Percentiles rank a stretch among this genome's conserved stretches.
Conservation (phyloP, 1,140 invertebrate species). For the Bathynomus jamesi region DNA sequence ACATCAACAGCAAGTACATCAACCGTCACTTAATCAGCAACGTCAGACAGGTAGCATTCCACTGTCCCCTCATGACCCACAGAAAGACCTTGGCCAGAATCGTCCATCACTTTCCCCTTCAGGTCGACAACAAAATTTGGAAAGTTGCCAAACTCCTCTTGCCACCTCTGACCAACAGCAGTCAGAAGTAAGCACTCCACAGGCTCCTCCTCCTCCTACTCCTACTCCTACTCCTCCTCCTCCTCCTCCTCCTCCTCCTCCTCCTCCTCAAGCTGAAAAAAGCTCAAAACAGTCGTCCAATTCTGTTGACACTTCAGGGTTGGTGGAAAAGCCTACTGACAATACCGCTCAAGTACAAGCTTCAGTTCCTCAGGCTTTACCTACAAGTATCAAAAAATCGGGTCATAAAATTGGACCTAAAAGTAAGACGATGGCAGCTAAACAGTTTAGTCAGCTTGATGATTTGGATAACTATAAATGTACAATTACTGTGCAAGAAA, state of each 20-base stretch:
- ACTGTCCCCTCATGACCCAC: neutral
- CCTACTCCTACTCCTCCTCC: neutral
- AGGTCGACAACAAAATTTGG: neutral
- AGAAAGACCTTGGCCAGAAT: neutral
- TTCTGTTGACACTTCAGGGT: neutral
- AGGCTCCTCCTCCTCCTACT: neutral
- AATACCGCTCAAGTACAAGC: neutral
- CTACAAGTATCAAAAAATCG: conserved; percentile 19
- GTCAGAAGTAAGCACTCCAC: neutral
- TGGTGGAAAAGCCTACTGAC: neutral
- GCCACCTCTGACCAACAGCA: no score
- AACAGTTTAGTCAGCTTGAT: conserved; percentile 27
- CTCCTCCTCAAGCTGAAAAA: neutral
- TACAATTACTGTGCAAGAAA: conserved; percentile 30
- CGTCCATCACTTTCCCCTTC: neutral
- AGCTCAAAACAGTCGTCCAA: neutral
- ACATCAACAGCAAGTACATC: neutral
- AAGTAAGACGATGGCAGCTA: conserved; percentile 28
- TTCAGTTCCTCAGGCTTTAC: neutral
- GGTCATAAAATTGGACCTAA: conserved; percentile 28
- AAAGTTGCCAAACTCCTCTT: neutral
- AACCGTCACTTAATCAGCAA: neutral
- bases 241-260: neutral
- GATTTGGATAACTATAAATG: conserved; percentile 30
- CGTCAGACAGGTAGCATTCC: neutral